Evolutionary conservation across 1,140 invertebrate genomes (phyloP).

Genomic region (Dendroctonus valens): DNA sequence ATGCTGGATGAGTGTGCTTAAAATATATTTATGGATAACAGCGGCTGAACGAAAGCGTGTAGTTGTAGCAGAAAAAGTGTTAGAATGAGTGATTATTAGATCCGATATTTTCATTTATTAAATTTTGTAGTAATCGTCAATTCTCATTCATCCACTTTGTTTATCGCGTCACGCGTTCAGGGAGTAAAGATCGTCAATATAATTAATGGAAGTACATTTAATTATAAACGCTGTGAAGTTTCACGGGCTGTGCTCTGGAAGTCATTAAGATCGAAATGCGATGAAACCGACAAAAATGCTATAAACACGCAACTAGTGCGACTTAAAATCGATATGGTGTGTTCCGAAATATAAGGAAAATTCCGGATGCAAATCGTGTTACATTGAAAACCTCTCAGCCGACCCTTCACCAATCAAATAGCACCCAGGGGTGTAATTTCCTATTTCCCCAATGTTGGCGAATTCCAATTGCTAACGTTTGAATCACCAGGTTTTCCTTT

Average conservation of each 20-base stretch:
- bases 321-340: constrained; percentile 8
- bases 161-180: too few relatives aligned
- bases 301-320: constrained; percentile 20
- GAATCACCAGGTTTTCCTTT: constrained; percentile 6
- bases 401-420: not conserved
- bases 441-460: constrained; percentile 17
- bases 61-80: too few relatives aligned
- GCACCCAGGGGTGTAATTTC: constrained; percentile 16
- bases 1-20: not conserved
- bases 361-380: constrained; percentile 8
- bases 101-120: too few relatives aligned
- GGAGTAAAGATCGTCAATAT: too few relatives aligned
- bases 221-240: not conserved
- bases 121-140: too few relatives aligned
- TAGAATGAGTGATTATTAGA: too few relatives aligned
- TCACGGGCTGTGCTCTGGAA: constrained; percentile 10
- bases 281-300: not conserved
- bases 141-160: too few relatives aligned
- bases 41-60: too few relatives aligned
- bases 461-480: constrained; percentile 6
- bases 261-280: constrained; percentile 23
- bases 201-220: too few relatives aligned
- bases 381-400: not conserved
- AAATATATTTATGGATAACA: not conserved
- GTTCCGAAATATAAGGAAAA: constrained; percentile 6